Conservation (phyloP, 2,888 invertebrate genomes). For the Tetropium fuscum region DNA sequence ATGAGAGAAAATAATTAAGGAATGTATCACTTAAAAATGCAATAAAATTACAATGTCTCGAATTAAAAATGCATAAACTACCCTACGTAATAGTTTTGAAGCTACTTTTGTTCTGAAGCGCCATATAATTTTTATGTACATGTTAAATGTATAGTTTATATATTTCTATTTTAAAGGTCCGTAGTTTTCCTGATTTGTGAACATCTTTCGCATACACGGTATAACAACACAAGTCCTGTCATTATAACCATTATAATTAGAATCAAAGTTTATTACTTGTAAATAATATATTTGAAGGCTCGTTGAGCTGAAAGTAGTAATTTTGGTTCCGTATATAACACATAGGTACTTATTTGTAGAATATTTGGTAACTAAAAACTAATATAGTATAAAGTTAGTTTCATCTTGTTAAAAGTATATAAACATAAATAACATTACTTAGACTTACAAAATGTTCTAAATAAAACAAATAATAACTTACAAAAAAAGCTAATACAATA, state of each 20-base stretch:
- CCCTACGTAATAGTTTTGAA: constrained; percentile 56
- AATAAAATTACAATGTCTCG: constrained; percentile 45
- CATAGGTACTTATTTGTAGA: constrained; percentile 50
- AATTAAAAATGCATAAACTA: constrained; percentile 49
- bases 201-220: constrained; percentile 40
- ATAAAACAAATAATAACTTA: constrained; percentile 52
- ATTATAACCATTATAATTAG: constrained; percentile 36
- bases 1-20: constrained; percentile 48
- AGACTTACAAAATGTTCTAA: constrained; percentile 50
- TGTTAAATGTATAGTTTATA: constrained; percentile 54
- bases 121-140: constrained; percentile 61
- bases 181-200: constrained; percentile 52
- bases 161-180: constrained; percentile 52
- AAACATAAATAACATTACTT: constrained; percentile 61
- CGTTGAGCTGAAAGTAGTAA: constrained; percentile 60
- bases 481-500: constrained; percentile 49
- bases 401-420: constrained; percentile 51
- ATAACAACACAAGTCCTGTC: constrained; percentile 47
- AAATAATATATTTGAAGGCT: constrained; percentile 48
- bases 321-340: constrained; percentile 59
- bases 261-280: constrained; percentile 21
- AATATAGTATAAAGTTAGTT: constrained; percentile 46
- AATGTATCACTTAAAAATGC: constrained; percentile 58
- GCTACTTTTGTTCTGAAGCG: constrained; percentile 58
- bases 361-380: constrained; percentile 54